A percentile compares a stretch with the other conserved stretches of the same genome.
Conservation (phyloP, 2,888 invertebrate species). For the Dyspetes luteomarginatus region DNA sequence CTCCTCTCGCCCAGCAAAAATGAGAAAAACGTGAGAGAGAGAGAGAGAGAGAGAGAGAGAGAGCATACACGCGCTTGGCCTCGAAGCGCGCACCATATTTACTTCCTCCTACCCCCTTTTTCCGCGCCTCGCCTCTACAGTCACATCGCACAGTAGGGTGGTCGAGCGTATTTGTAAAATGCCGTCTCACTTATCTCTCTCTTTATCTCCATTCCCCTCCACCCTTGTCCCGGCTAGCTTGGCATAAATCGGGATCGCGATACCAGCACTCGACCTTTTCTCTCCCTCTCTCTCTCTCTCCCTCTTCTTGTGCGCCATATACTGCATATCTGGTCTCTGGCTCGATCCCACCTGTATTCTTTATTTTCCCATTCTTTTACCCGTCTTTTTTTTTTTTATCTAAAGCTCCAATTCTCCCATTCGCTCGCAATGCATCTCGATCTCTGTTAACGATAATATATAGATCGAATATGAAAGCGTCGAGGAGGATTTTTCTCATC, state of each 20-base stretch:
- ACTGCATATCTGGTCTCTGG: conserved; percentile 35
- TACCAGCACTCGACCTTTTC: conserved; percentile 7
- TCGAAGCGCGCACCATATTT: conserved; percentile 19
- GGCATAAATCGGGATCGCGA: conserved; percentile 62
- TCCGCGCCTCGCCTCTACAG: neutral
- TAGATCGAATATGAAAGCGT: conserved; percentile 24
- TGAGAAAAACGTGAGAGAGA: neutral
- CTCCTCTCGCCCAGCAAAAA: conserved; percentile 42
- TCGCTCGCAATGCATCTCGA: conserved; percentile 21
- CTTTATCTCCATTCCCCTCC: neutral
- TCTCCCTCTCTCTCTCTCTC: conserved; percentile 23
- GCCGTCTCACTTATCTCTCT: conserved; percentile 57
- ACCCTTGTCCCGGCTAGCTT: conserved; percentile 60
- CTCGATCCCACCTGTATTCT: conserved; percentile 37
- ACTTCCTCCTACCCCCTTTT: neutral
- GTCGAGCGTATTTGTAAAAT: conserved; percentile 56
- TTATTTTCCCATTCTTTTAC: conserved; percentile 25
- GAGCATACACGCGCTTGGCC: neutral
- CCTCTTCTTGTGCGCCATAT: conserved; percentile 20
- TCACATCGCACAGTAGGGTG: neutral
- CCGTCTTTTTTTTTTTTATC: conserved; percentile 10
- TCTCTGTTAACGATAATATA: conserved; percentile 9
- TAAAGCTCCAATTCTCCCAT: conserved; percentile 4
- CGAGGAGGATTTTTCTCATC: neutral
- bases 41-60: neutral